Base-by-base conservation (phyloP, 2,888 invertebrate species). In the Corbicula japonica region DNA sequence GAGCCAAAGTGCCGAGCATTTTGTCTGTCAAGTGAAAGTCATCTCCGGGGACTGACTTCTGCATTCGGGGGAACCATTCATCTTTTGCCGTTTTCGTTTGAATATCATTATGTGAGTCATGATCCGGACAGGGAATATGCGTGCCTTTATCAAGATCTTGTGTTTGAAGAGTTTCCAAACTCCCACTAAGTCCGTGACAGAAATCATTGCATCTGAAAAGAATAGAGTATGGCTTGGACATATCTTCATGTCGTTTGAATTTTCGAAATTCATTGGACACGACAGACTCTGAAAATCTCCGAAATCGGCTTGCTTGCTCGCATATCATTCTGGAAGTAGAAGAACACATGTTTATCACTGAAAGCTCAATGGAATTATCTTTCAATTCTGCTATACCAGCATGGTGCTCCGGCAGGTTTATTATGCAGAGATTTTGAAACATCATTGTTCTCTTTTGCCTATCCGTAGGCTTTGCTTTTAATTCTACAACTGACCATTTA, bases 191-290 rank as follows among this genome's bases (percentile, higher is more conserved):
- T 23, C 35, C 58, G 38, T 58, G 58, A 1, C 35, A n/a, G 34
- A 21, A 21, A 21, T 58, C 35, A n/a, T 58, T 58, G 28, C 58
- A 58, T 58, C 58, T 58, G 12, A 58, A 58, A n/a, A 38, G 35
- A 21, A 2, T 3, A 10, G 2, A 21, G 30, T 35, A 58, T 21
- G 34, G 58, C 21, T 35, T 34, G 6, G 8, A 23, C 2, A 58
- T 21, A 6, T 58, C 58, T 1, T 21, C 5, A 1, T 5, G 28
- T 12, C 15, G 28, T 15, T 32, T 18, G 15, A 54, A 32, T 26
- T 4, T 21, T 30, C 23, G 15, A 30, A 35, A 58, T 35, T 58
- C 58, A 35, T 35, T 34, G 1, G 4, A 18, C n/a, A 35, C 35
- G 8, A 58, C 35, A 35, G 58, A 6, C 28, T 58, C 58, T 35